Base-by-base conservation (phyloP, 2,888 invertebrate species). In the Liopterus haemorrhoidalis region DNA sequence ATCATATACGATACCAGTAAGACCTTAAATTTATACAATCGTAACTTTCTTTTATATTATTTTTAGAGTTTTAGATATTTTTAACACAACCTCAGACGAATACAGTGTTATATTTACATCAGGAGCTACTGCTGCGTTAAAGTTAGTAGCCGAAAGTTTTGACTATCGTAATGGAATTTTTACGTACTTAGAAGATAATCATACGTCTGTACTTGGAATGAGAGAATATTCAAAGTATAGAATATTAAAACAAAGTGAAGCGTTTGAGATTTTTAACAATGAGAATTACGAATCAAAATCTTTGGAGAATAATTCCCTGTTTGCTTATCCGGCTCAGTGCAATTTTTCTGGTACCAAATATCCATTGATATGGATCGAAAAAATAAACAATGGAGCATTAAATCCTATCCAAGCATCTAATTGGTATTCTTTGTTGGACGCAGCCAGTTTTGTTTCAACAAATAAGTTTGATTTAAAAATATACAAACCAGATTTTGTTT, bases 331-430 rank as follows among this genome's bases (percentile, higher is more conserved):
- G 1, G 95, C 92, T 0, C 89, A 94, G 65, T 93, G 91, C 61
- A 97, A 97, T 67, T 97, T 94, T 63, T 90, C 88, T 59, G 97
- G 97, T 1, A 78, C 74, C 40, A 95, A 95, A 66, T 90, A 91
- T 68, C 90, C 92, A 0, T 64, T 93, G 27, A 61, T 74, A 2
- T 82, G 87, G 78, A 79, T 91, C 32, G 57, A 74, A 16, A 63
- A 70, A 31, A 73, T 84, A 5, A 77, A 79, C 56, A 62, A 72
- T 53, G 85, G 86, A 1, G 68, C 70, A 30, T 61, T 78, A 0
- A 74, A 76, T 52, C 64, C 66, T 52, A 67, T 65, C 56, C 62
- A 68, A 43, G 58, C 66, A 38, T 70, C 70, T 36, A 71, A 74
- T 53, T 82, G 85, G 82, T 88, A 75, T 64, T 79, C 89, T 38